Evolutionary conservation across 2,888 invertebrate species (phyloP).

Genomic region (Drosophila kuntzei): DNA sequence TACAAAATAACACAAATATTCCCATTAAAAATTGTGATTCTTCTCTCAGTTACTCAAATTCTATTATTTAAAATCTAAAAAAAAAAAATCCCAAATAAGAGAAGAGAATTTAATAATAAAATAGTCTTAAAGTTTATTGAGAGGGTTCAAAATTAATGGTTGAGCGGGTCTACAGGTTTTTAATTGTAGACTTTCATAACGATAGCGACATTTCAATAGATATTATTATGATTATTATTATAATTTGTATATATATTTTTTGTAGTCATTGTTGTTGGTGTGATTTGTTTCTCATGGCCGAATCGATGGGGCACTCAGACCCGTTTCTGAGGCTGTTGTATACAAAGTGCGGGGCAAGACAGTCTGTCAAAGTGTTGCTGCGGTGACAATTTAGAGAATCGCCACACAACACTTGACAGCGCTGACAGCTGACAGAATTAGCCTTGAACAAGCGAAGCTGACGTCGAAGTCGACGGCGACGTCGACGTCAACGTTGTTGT

Average conservation of each 20-base stretch:
- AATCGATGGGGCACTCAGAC: constrained; percentile 24
- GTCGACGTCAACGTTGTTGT: constrained; percentile 19
- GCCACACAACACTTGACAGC: constrained; percentile 69
- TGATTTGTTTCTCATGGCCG: constrained; percentile 28
- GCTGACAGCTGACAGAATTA: constrained; percentile 82
- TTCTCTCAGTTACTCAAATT: too few relatives aligned
- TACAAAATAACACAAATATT: too few relatives aligned
- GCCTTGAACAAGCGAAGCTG: constrained; percentile 76
- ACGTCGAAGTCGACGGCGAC: constrained; percentile 5
- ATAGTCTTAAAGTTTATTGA: not conserved
- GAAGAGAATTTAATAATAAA: not conserved
- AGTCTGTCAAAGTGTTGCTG: constrained; percentile 50
- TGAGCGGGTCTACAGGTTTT: not conserved
- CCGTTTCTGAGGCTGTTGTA: constrained; percentile 5
- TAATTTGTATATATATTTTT: not conserved
- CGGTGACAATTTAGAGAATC: constrained; percentile 76
- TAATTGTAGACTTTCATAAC: constrained; percentile 27
- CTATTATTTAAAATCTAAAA: too few relatives aligned
- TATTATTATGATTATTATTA: constrained; percentile 16
- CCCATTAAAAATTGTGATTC: too few relatives aligned
- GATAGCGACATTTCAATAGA: constrained; percentile 7
- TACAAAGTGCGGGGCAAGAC: not conserved
- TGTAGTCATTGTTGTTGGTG: constrained; percentile 8
- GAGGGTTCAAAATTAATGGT: not conserved
- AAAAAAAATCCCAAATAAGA: too few relatives aligned